Evolutionary conservation across 2,797 vertebrate genomes (phyloP).

Genomic region (Odontamblyopus rebecca): DNA sequence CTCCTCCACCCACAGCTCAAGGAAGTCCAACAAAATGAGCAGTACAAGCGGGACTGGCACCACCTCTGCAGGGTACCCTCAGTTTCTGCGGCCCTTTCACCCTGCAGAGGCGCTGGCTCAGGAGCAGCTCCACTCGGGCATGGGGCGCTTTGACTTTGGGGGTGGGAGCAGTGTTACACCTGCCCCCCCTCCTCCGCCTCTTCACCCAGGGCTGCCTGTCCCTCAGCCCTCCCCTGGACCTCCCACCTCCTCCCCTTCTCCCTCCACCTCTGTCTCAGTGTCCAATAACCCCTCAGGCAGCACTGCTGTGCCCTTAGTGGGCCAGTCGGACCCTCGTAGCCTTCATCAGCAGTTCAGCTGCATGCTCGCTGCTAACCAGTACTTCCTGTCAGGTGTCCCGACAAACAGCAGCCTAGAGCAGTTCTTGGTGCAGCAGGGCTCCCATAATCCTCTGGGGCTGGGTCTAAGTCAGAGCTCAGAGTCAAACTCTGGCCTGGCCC

Average conservation of each 20-base stretch:
- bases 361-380: constrained; percentile 85
- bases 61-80: constrained; percentile 77
- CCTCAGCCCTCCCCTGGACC: constrained; percentile 78
- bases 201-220: constrained; percentile 80
- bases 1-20: constrained; percentile 75
- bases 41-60: constrained; percentile 58
- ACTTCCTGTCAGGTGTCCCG: constrained; percentile 82
- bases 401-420: constrained; percentile 83
- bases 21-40: constrained; percentile 81
- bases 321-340: constrained; percentile 81
- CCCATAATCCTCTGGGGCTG: constrained; percentile 80
- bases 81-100: constrained; percentile 82
- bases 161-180: constrained; percentile 73
- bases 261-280: constrained; percentile 72
- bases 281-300: constrained; percentile 78
- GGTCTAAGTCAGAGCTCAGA: constrained; percentile 74
- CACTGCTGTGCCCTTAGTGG: constrained; percentile 75
- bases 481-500: constrained; percentile 75
- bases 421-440: constrained; percentile 82
- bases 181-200: constrained; percentile 77
- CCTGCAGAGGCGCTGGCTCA: constrained; percentile 81
- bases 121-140: constrained; percentile 82
- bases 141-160: constrained; percentile 81
- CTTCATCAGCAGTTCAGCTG: constrained; percentile 86
- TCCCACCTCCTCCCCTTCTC: constrained; percentile 74